Evolutionary conservation across 2,797 vertebrate genomes (phyloP).

Genomic region (Semotilus atromaculatus): DNA sequence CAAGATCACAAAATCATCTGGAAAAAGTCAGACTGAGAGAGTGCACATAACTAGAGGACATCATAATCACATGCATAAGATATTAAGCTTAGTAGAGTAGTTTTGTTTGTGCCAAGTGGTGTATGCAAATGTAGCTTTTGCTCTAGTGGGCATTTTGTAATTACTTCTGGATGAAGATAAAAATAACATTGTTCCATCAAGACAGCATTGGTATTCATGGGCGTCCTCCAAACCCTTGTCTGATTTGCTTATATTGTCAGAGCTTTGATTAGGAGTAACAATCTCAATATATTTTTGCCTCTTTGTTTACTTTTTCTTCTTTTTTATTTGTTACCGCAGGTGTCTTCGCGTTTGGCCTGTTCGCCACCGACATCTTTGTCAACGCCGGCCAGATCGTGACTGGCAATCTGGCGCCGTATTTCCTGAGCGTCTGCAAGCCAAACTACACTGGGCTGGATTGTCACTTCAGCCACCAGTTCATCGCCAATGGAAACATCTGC

Average conservation of each 20-base stretch:
- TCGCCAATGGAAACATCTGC: slow-evolving; percentile 92
- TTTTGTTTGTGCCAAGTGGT: slow-evolving; percentile 35
- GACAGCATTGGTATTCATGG: slow-evolving; percentile 14
- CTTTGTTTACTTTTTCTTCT: background rate
- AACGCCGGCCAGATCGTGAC: slow-evolving; percentile 97
- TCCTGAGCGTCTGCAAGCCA: slow-evolving; percentile 95
- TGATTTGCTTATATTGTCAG: slow-evolving; percentile 27
- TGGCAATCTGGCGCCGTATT: slow-evolving; percentile 93
- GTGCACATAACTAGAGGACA: background rate
- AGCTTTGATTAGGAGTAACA: slow-evolving; percentile 16
- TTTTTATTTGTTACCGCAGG: slow-evolving; percentile 78
- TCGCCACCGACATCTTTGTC: slow-evolving; percentile 98
- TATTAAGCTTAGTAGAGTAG: background rate
- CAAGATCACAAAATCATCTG: slow-evolving; percentile 5
- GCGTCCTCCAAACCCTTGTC: slow-evolving; percentile 40
- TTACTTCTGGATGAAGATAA: slow-evolving; percentile 33
- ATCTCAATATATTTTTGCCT: slow-evolving; percentile 4
- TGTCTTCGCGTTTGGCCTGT: slow-evolving; percentile 97
- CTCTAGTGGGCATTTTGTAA: slow-evolving; percentile 34
- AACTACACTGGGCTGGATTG: slow-evolving; percentile 95
- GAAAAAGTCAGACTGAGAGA: background rate
- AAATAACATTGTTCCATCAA: slow-evolving; percentile 19
- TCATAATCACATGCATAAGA: slow-evolving; percentile 24
- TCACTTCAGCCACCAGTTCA: slow-evolving; percentile 88
- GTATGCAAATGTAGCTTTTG: slow-evolving; percentile 25